Evolutionary conservation across 30 jellyfish, hydroid and myxozoan genomes (phyloP).

Genomic region (Hydractinia echinata): DNA sequence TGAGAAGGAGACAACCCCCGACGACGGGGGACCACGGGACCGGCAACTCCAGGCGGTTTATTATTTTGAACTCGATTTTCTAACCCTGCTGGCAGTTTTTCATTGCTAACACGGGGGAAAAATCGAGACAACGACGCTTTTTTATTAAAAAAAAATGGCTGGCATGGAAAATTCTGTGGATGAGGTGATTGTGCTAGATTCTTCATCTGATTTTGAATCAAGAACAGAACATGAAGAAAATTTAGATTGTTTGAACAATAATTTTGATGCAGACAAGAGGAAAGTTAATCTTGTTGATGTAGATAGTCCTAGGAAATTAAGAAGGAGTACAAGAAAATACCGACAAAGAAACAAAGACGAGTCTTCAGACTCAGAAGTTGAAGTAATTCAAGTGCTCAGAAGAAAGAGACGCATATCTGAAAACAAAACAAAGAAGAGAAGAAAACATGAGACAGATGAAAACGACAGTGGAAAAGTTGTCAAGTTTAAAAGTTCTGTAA

Average conservation of each 20-base stretch:
- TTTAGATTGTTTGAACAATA: background rate
- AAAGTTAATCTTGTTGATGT: background rate
- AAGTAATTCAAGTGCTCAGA: background rate
- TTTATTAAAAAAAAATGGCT: no score
- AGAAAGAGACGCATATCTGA: background rate
- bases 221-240: no score
- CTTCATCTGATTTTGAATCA: no score
- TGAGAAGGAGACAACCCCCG: no score
- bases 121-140: no score
- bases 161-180: no score
- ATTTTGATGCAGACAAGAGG: background rate
- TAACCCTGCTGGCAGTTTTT: no score
- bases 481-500: background rate
- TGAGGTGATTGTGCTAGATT: no score
- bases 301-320: conserved; percentile 7
- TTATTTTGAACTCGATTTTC: no score
- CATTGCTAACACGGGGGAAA: no score
- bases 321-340: background rate
- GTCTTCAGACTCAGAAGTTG: conserved; percentile 18
- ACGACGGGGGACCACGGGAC: no score
- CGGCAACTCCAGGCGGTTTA: no score
- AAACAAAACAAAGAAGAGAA: background rate
- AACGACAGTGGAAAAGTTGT: background rate
- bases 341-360: conserved; percentile 9
- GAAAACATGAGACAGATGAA: background rate